These are phyloP conservation scores for Sarcophaga caerulescens DNA, from an alignment of 2,888 invertebrate genomes.

Conservation along the genomic window DNA sequence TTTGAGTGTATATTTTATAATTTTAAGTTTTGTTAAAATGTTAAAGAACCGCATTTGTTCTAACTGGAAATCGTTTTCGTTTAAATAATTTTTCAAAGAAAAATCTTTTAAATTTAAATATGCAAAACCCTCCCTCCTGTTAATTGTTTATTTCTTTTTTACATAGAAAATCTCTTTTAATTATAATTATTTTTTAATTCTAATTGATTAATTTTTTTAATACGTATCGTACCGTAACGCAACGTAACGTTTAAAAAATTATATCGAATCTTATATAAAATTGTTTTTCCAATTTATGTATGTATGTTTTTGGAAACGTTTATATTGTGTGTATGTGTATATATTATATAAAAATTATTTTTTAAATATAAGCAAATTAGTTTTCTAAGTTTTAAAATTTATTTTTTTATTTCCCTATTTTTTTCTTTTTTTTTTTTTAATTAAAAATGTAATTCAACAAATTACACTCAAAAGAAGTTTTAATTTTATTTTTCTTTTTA, in stretches of 20 bases:
- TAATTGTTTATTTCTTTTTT: conserved; percentile 53
- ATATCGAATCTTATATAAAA: conserved; percentile 33
- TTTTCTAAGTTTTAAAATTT: neutral
- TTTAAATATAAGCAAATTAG: conserved; percentile 26
- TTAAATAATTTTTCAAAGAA: conserved; percentile 28
- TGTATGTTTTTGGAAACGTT: conserved; percentile 41
- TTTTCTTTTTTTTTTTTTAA: too few relatives aligned
- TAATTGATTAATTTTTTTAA: neutral
- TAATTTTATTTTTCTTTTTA: too few relatives aligned
- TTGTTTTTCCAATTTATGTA: conserved; percentile 44
- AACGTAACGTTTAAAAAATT: too few relatives aligned
- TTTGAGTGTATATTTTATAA: neutral
- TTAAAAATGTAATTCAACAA: too few relatives aligned
- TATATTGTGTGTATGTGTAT: conserved; percentile 41
- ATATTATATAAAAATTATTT: conserved; percentile 29
- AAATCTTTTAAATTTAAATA: neutral
- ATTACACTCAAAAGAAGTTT: too few relatives aligned
- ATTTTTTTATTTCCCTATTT: too few relatives aligned
- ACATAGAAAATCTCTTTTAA: conserved; percentile 55
- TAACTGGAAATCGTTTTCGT: conserved; percentile 8
- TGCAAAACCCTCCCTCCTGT: conserved; percentile 24
- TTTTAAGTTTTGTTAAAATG: conserved; percentile 28
- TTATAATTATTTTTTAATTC: conserved; percentile 42
- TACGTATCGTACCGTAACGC: too few relatives aligned
- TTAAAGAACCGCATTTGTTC: conserved; percentile 5